Conservation (phyloP, 92 coral and sea anemone species). For the Nematostella vectensis region DNA sequence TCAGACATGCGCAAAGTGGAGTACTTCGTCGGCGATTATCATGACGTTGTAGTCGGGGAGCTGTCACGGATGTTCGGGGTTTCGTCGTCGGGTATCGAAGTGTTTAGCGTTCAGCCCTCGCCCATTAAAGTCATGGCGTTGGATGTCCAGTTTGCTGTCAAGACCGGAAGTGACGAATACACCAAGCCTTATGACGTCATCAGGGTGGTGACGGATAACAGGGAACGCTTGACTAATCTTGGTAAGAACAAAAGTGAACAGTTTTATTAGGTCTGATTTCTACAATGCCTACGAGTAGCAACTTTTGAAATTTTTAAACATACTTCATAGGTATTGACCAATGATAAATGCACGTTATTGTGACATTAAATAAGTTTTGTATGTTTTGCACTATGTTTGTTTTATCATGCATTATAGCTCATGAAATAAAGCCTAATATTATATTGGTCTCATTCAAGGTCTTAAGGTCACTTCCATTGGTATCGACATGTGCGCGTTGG, state of each 20-base stretch:
- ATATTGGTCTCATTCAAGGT: too few species aligned
- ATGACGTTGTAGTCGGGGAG: slow-evolving; percentile 10
- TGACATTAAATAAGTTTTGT: too few species aligned
- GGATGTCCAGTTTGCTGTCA: slow-evolving; percentile 54
- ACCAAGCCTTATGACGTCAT: slow-evolving; percentile 31
- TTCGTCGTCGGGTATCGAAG: slow-evolving; percentile 13
- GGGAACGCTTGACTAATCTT: slow-evolving; percentile 15
- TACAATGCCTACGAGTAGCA: too few species aligned
- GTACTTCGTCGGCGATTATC: slow-evolving; percentile 50
- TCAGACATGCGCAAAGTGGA: slow-evolving; percentile 37
- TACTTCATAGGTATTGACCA: too few species aligned
- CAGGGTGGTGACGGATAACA: slow-evolving; percentile 14
- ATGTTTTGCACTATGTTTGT: too few species aligned
- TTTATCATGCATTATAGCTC: too few species aligned
- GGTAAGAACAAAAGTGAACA: slow-evolving; percentile 29
- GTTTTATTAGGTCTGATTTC: too few species aligned
- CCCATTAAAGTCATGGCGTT: slow-evolving; percentile 35
- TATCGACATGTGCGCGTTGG: slow-evolving; percentile 75
- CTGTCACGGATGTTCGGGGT: slow-evolving; percentile 37
- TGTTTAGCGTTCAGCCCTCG: slow-evolving; percentile 75
- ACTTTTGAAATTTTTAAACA: too few species aligned
- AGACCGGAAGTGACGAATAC: slow-evolving; percentile 12
- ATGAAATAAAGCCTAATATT: too few species aligned
- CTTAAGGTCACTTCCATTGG: slow-evolving; percentile 65
- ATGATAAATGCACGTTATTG: too few species aligned